A percentile compares a stretch with the other conserved stretches of the same genome.
Evolutionary conservation across 1,140 invertebrate genomes (phyloP).

Genomic region (Portunus trituberculatus): DNA sequence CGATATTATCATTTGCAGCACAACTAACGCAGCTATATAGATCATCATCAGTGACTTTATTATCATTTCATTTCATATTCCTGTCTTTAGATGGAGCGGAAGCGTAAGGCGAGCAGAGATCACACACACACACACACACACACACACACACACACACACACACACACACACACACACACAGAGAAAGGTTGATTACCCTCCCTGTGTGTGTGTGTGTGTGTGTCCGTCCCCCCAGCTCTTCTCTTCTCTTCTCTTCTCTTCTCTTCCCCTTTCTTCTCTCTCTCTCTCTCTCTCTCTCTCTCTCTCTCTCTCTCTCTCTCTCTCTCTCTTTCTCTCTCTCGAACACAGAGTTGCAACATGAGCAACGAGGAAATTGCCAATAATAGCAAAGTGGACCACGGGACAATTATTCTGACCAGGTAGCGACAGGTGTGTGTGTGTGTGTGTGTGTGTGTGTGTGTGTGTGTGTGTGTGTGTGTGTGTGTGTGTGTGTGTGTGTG

Average conservation of each 20-base stretch:
- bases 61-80: no score
- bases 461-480: conserved; percentile 56
- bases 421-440: conserved; percentile 22
- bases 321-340: background rate
- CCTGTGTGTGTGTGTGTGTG: no score
- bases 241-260: no score
- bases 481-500: conserved; percentile 47
- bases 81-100: no score
- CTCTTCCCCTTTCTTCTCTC: no score
- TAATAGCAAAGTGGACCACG: background rate
- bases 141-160: background rate
- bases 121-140: background rate
- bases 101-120: no score
- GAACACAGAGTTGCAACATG: background rate
- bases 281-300: no score
- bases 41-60: no score
- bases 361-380: background rate
- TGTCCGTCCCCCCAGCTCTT: no score
- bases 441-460: conserved; percentile 57
- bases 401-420: background rate
- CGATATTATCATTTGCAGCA: background rate
- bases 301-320: no score
- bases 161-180: background rate
- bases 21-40: background rate
- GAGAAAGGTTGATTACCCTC: no score